These are phyloP conservation scores for Phymanthus crucifer DNA, from an alignment of 92 coral and sea anemone species.

Conservation along the genomic window DNA sequence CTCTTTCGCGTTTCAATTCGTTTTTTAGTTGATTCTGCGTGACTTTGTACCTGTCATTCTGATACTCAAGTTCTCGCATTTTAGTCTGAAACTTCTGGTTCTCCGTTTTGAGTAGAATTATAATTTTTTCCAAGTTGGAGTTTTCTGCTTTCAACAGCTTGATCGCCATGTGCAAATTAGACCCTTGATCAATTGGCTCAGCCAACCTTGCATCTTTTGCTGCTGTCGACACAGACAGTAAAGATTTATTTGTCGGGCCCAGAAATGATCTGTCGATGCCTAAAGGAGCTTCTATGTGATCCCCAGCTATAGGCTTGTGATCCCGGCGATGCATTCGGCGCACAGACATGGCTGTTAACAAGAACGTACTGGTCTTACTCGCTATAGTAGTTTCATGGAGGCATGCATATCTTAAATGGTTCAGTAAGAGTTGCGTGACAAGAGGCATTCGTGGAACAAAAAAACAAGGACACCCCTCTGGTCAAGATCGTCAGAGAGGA, in stretches of 20 bases:
- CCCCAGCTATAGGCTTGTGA: conserved; percentile 11
- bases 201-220: conserved; percentile 60
- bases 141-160: conserved; percentile 88
- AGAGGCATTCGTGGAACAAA: not conserved
- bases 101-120: conserved; percentile 79
- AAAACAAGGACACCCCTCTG: conserved; percentile 2
- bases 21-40: conserved; percentile 86
- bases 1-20: conserved; percentile 78
- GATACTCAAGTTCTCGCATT: conserved; percentile 86
- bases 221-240: conserved; percentile 35
- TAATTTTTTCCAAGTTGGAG: conserved; percentile 84
- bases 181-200: conserved; percentile 82
- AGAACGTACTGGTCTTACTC: not conserved
- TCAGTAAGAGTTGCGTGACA: not conserved
- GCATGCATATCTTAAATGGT: conserved; percentile 21
- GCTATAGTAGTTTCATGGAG: conserved; percentile 3
- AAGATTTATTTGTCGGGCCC: conserved; percentile 12
- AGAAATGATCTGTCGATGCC: conserved; percentile 20
- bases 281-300: conserved; percentile 1
- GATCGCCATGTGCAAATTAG: conserved; percentile 85
- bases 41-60: conserved; percentile 82
- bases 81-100: conserved; percentile 76
- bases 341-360: conserved; percentile 24
- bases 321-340: conserved; percentile 35
- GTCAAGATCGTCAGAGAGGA: not conserved